Percentiles rank a stretch among this genome's conserved stretches.
Conservation (phyloP, 2,888 invertebrate genomes). For the Vandiemenella viatica region DNA sequence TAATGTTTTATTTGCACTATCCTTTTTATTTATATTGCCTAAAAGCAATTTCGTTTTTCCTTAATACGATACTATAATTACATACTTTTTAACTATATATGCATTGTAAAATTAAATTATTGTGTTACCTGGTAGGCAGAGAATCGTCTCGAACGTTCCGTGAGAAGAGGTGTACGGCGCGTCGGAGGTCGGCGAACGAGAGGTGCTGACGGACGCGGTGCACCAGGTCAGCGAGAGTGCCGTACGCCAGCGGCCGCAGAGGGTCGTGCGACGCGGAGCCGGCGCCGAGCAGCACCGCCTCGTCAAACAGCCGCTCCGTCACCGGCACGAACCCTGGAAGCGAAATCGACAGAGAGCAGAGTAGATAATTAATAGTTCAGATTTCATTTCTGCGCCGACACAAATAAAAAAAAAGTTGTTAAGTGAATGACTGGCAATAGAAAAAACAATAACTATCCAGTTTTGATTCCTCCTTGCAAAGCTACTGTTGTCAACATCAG, state of each 20-base stretch:
- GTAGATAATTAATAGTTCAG: neutral
- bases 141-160: constrained; percentile 96
- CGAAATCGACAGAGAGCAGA: no score
- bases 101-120: neutral
- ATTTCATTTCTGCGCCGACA: no score
- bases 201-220: constrained; percentile 86
- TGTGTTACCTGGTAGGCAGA: constrained; percentile 47
- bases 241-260: constrained; percentile 84
- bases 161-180: constrained; percentile 85
- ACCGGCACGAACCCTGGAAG: constrained; percentile 78
- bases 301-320: constrained; percentile 90
- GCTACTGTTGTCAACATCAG: no score
- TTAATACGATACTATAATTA: no score
- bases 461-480: no score
- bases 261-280: constrained; percentile 96
- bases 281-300: constrained; percentile 79
- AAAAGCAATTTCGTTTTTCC: no score
- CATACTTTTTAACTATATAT: neutral
- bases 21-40: no score
- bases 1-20: no score
- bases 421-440: no score
- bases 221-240: constrained; percentile 89
- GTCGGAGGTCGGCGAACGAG: constrained; percentile 65
- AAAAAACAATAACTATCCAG: no score
- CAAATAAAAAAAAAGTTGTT: no score